Evolutionary conservation across 2,113 vertebrate species (phyloP).

Genomic region (Caracal caracal): DNA sequence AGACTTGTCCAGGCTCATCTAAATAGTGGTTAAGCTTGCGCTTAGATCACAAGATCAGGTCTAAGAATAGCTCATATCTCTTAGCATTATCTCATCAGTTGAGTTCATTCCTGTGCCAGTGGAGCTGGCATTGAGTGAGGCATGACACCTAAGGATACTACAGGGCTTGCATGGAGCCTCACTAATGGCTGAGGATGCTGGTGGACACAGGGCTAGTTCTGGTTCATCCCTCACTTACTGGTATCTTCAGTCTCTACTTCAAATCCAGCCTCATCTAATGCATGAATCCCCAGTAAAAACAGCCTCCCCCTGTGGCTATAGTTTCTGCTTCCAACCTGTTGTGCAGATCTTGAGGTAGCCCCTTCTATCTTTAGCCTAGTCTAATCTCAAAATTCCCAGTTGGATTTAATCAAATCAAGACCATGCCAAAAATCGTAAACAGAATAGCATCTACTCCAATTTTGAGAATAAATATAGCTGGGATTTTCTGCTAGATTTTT

Average conservation of each 20-base stretch:
- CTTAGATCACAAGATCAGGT: not conserved
- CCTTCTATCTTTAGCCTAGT: not conserved
- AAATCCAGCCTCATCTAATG: not conserved
- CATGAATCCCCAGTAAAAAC: not conserved
- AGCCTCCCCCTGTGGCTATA: not conserved
- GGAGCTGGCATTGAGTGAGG: too few relatives aligned
- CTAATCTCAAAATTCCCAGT: not conserved
- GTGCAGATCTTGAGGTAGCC: not conserved
- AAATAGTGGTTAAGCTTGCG: not conserved
- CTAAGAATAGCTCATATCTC: not conserved
- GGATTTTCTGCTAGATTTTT: not conserved
- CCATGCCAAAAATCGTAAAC: not conserved
- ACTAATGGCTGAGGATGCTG: not conserved
- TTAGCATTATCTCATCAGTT: not conserved
- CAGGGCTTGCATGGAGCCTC: not conserved
- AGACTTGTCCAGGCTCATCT: not conserved
- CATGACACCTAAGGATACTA: not conserved
- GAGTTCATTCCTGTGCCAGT: not conserved
- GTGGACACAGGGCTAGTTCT: not conserved
- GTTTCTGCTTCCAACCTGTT: not conserved
- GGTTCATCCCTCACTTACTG: not conserved
- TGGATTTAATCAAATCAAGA: not conserved
- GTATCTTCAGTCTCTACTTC: not conserved
- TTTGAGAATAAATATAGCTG: not conserved
- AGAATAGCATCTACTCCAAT: not conserved